Conservation (phyloP, 2,888 invertebrate genomes). For the Gortyna flavago region DNA sequence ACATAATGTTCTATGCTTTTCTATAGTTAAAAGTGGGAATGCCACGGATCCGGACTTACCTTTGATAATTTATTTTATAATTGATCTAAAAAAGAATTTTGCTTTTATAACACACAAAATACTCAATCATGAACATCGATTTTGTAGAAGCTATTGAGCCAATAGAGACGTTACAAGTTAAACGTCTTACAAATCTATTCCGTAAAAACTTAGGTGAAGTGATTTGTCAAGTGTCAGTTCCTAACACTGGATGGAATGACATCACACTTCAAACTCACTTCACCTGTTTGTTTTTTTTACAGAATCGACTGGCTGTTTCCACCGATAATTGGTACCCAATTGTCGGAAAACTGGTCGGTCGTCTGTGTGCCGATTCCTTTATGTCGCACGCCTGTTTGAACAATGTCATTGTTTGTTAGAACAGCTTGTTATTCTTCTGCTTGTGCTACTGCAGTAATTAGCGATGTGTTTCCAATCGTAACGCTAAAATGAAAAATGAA, state of each 20-base stretch:
- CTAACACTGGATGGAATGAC: background rate
- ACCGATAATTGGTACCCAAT: background rate
- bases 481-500: too few species aligned
- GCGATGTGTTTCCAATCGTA: background rate
- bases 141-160: background rate
- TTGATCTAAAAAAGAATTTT: background rate
- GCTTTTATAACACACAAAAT: background rate
- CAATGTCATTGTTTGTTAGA: background rate
- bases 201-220: background rate
- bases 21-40: too few species aligned
- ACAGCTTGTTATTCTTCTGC: constrained; percentile 29
- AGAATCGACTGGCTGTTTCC: background rate
- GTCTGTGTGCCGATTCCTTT: too few species aligned
- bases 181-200: background rate
- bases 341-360: background rate
- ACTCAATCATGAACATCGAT: background rate
- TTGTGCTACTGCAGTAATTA: constrained; percentile 28
- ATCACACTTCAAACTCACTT: background rate
- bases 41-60: too few species aligned
- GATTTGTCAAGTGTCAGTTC: background rate
- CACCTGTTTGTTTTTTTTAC: background rate
- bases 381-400: background rate
- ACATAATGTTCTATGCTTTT: background rate
- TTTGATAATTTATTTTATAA: background rate
- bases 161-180: background rate